These are phyloP conservation scores for Lacerta bilineata DNA, from an alignment of 2,797 vertebrate genomes.

Conservation along the genomic window DNA sequence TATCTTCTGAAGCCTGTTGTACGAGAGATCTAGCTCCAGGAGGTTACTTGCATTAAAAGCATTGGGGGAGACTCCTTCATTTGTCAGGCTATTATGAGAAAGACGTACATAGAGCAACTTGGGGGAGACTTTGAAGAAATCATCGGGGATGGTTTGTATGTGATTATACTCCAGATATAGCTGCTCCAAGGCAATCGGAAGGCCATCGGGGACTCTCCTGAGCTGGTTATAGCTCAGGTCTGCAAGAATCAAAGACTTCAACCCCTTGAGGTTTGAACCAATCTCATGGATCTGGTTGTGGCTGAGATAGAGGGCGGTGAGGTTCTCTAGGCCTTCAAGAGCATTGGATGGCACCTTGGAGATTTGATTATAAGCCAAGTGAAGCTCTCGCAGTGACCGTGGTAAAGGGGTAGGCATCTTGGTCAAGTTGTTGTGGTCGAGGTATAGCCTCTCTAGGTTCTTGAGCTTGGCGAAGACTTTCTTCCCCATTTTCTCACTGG, in stretches of 20 bases:
- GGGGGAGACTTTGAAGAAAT: slow-evolving; percentile 86
- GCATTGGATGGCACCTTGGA: slow-evolving; percentile 85
- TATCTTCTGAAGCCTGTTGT: slow-evolving; percentile 95
- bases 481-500: slow-evolving; percentile 85
- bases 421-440: slow-evolving; percentile 94
- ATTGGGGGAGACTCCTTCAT: slow-evolving; percentile 89
- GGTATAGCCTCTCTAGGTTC: slow-evolving; percentile 89
- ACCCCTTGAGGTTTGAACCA: slow-evolving; percentile 83
- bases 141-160: slow-evolving; percentile 87
- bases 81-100: slow-evolving; percentile 92
- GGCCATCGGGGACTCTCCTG: slow-evolving; percentile 87
- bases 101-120: slow-evolving; percentile 92
- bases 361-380: slow-evolving; percentile 91
- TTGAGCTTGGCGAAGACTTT: slow-evolving; percentile 88
- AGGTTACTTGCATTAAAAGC: slow-evolving; percentile 93
- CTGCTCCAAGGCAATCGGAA: slow-evolving; percentile 90
- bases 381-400: slow-evolving; percentile 88
- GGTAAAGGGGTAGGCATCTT: slow-evolving; percentile 89
- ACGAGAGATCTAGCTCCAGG: slow-evolving; percentile 95
- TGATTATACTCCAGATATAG: slow-evolving; percentile 94
- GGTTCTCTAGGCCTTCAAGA: slow-evolving; percentile 92
- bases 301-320: slow-evolving; percentile 91
- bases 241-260: slow-evolving; percentile 89
- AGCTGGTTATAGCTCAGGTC: slow-evolving; percentile 93
- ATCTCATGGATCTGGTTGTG: slow-evolving; percentile 92